Conservation (phyloP, 35 echinoderm and acorn worm genomes). For the Heliocidaris tuberculata region DNA sequence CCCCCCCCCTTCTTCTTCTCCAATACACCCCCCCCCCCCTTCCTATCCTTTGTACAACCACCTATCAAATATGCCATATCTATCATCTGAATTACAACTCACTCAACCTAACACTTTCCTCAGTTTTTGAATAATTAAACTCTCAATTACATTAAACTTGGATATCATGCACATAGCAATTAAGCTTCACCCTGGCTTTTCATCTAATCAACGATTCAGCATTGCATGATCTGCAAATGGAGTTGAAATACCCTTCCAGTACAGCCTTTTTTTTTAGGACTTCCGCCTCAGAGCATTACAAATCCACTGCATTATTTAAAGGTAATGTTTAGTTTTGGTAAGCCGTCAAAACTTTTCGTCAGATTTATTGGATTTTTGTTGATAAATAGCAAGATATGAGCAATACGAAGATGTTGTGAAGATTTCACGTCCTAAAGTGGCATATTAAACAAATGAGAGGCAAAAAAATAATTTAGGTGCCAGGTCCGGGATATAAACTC, state of each 20-base stretch:
- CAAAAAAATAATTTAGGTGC: too few relatives aligned
- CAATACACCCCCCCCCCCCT: not conserved
- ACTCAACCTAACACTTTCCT: conserved; percentile 22
- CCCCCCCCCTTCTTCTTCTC: not conserved
- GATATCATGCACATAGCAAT: conserved; percentile 29
- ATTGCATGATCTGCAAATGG: not conserved
- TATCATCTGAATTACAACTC: conserved; percentile 24
- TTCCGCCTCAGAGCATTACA: not conserved
- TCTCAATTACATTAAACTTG: conserved; percentile 46
- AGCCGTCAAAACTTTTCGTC: too few relatives aligned
- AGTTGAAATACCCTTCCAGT: not conserved
- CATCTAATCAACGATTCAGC: not conserved
- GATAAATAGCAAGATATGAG: too few relatives aligned
- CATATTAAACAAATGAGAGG: too few relatives aligned
- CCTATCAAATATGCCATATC: not conserved
- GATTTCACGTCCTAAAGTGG: too few relatives aligned
- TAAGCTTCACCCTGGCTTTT: not conserved
- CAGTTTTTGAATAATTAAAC: conserved; percentile 41
- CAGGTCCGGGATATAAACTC: too few relatives aligned
- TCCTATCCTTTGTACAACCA: not conserved
- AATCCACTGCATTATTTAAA: not conserved
- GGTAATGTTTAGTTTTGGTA: too few relatives aligned
- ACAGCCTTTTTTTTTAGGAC: not conserved
- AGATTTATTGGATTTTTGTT: too few relatives aligned
- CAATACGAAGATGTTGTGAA: too few relatives aligned